Percentiles rank a stretch among this genome's conserved stretches.
Conservation (phyloP, 2,113 vertebrate genomes). For the Piaya cayana region DNA sequence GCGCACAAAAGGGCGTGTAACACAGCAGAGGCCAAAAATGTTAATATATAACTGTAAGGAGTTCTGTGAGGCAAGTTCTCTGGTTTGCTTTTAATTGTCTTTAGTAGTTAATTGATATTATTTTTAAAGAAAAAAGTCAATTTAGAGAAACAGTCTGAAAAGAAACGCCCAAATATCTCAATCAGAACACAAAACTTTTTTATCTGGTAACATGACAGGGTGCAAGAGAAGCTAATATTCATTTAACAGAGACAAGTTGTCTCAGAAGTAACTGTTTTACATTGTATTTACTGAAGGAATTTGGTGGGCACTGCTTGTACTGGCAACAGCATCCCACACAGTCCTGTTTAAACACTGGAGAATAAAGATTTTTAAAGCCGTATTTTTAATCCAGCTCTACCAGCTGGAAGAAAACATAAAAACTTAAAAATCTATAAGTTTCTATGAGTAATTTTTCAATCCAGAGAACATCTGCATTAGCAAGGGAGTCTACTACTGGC, state of each 20-base stretch:
- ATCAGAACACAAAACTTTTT: not conserved
- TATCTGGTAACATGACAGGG: not conserved
- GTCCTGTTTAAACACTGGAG: not conserved
- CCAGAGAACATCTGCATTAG: not conserved
- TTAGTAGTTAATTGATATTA: not conserved
- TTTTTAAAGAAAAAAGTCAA: not conserved
- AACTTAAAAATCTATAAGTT: not conserved
- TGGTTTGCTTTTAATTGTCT: not conserved
- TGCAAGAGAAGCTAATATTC: not conserved
- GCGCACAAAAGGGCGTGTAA: conserved; percentile 30
- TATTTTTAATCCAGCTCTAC: not conserved
- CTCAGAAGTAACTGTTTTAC: not conserved
- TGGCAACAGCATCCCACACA: not conserved
- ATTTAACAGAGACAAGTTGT: not conserved
- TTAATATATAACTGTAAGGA: conserved; percentile 55
- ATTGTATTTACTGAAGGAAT: not conserved
- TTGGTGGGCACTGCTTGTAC: not conserved
- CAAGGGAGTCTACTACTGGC: not conserved
- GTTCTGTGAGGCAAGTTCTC: not conserved
- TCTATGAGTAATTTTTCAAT: not conserved
- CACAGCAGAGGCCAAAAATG: conserved; percentile 24
- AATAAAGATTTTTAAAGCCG: not conserved
- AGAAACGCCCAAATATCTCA: not conserved
- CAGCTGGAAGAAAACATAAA: not conserved
- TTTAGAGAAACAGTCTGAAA: not conserved